Base-by-base conservation (phyloP, 35 echinoderm and acorn worm genomes). In the Acanthaster planci region DNA sequence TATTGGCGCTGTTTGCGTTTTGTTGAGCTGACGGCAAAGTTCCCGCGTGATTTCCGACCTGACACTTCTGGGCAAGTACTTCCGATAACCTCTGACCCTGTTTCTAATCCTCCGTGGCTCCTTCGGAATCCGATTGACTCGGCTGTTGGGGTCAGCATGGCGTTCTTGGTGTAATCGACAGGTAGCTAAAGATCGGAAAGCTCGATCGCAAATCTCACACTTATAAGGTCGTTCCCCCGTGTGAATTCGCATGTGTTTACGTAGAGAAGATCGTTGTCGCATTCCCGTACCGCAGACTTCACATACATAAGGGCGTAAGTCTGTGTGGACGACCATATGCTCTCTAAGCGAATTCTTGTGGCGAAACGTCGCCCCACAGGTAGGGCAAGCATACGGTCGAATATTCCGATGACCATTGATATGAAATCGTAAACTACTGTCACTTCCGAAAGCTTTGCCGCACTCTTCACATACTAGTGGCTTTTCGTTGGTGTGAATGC, bases 261-360 rank as follows among this genome's bases (percentile, higher is more conserved):
- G 35, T 2, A 83, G 81, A 32, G 52, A 58, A 6, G 38, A 83
- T 35, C 19, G 16, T 4, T 55, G 35, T 57, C 10, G 22, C 26
- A 84, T 77, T 5, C 37, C 37, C 39, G 31, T 55, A 16, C 54
- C 87, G 36, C 87, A 82, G 10, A 76, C 40, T 38, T 84, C 17
- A 67, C 87, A 89, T 19, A 40, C 47, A 42, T 58, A 52, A 12
- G 87, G 87, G 15, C 54, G 67, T 39, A 52, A 12, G 27, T 83
- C 80, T 9, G 80, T 83, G 39, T 84, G 87, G 27, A 83, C 72
- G 27, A 44, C 54, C 31, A 76, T 34, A 39, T 89, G 87, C 31
- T 76, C 40, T 36, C 53, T 54, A 37, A 84, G 38, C 32, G 68
- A 44, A 4, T 26, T 34, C 36, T 67, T 83, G 22, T 67, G 32